Evolutionary conservation across 1,140 invertebrate genomes (phyloP), one percentile per base, ranked within the genome.

Genomic region (Trichoplusia ni): DNA sequence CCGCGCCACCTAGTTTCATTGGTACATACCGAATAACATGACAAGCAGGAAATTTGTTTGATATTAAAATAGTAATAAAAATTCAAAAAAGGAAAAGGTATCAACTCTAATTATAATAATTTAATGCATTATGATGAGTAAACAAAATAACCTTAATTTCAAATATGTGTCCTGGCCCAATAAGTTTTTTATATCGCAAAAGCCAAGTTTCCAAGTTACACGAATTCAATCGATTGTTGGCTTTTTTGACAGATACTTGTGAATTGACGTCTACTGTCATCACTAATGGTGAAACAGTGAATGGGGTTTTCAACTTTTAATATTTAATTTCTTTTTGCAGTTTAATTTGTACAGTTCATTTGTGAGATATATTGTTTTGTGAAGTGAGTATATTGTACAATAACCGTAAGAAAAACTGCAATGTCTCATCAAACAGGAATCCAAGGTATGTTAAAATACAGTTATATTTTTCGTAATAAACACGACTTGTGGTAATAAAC

Each of bases 371-470:
- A 21, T 58, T 31, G 8, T 58, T 44, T 42, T 58, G 14, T 31
- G 25, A n/a, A 31, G 5, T 23, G 8, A 2, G 11, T 37, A 16
- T 46, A 21, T 33, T 14, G 8, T 46, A 58, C 8, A n/a, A 13
- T 60, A 46, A 60, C 27, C 21, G 37, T 58, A 40, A 19, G 11
- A 56, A 38, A 61, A 49, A 31, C 35, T 23, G 42, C 13, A 66
- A 91, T 91, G 86, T 89, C 84, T 73, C 90, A 91, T 64, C 86
- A 90, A 76, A 89, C 86, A 21, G 86, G 85, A 62, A 91, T 90
- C 63, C 80, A 90, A 81, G 89, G 83, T 90, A 81, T 54, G 66
- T 11, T 31, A 59, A 47, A 31, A 65, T 65, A 65, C 61, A 60
- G 49, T 69, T 63, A 58, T 54, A 27, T 44, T 56, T n/a, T 18